phyloP scores from a whole-genome alignment of 2,888 invertebrate genomes.

The Acheta domesticus region DNA sequence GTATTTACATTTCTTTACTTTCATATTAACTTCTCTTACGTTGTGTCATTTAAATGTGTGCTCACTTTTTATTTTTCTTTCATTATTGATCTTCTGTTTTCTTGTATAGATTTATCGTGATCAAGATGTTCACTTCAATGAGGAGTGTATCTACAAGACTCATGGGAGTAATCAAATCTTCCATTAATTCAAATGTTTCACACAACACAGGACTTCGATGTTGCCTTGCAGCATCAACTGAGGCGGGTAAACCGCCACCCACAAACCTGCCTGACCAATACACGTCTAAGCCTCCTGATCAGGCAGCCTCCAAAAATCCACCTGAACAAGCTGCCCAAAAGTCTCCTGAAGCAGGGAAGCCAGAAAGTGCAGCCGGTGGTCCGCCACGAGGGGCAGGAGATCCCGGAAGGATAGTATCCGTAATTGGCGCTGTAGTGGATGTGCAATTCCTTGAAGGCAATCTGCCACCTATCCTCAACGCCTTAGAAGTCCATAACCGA shows the following conservation, averaged over 20 bases:
- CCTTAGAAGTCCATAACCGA: slow-evolving; percentile 85
- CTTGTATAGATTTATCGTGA: slow-evolving; percentile 33
- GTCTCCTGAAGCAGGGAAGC: slow-evolving; percentile 45
- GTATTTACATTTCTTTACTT: too few relatives aligned
- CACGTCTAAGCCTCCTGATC: slow-evolving; percentile 23
- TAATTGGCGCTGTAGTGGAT: slow-evolving; percentile 97
- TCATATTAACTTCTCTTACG: too few relatives aligned
- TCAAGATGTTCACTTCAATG: slow-evolving; percentile 58
- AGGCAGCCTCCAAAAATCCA: slow-evolving; percentile 37
- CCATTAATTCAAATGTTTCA: slow-evolving; percentile 47
- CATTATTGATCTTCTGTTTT: too few relatives aligned
- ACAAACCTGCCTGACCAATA: background rate
- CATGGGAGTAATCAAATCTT: slow-evolving; percentile 55
- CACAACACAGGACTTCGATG: slow-evolving; percentile 53
- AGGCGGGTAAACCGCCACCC: background rate
- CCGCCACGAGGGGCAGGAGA: too few relatives aligned
- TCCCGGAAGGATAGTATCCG: slow-evolving; percentile 76
- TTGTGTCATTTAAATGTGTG: too few relatives aligned
- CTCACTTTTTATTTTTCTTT: too few relatives aligned
- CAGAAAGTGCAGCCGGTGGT: slow-evolving; percentile 43
- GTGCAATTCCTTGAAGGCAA: slow-evolving; percentile 83
- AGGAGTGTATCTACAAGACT: slow-evolving; percentile 56
- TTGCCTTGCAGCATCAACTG: slow-evolving; percentile 49
- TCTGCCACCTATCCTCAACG: slow-evolving; percentile 90
- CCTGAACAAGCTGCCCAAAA: slow-evolving; percentile 46